These are phyloP conservation scores for Ladona fulva DNA, from an alignment of 1,140 invertebrate genomes.

Conservation along the genomic window DNA sequence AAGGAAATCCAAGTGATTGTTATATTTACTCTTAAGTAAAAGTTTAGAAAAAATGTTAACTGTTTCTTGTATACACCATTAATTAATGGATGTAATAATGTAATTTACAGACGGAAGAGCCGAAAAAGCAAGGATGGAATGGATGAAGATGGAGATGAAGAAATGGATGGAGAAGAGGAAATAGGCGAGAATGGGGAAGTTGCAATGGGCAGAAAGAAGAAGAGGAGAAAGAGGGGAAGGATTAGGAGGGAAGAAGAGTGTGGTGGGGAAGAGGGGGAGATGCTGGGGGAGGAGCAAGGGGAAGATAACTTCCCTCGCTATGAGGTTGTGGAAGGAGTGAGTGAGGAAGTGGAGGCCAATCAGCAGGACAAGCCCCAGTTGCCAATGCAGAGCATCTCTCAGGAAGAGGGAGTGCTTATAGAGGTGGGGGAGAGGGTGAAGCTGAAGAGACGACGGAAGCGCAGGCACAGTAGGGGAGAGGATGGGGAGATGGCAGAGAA, in stretches of 20 bases:
- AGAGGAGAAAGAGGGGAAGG: not conserved
- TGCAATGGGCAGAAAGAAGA: not conserved
- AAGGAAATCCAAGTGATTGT: no score
- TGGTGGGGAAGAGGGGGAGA: not conserved
- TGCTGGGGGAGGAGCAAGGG: not conserved
- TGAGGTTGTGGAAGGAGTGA: not conserved
- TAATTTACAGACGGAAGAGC: not conserved
- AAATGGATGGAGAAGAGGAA: not conserved
- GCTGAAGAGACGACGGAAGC: not conserved
- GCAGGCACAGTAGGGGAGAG: not conserved
- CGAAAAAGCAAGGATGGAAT: not conserved
- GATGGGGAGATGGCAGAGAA: not conserved
- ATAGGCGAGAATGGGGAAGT: not conserved
- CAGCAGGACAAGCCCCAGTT: not conserved
- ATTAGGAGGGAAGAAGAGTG: not conserved
- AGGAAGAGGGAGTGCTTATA: not conserved
- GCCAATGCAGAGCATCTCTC: not conserved
- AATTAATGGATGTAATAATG: no score
- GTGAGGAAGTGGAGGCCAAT: not conserved
- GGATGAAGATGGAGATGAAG: not conserved
- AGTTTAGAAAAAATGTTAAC: no score
- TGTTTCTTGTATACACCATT: no score
- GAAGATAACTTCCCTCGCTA: not conserved
- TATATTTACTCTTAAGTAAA: no score
- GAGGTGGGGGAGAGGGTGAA: conserved; percentile 1